phyloP scores from a whole-genome alignment of 1,140 invertebrate genomes.

The Tetramorium simillimum region DNA sequence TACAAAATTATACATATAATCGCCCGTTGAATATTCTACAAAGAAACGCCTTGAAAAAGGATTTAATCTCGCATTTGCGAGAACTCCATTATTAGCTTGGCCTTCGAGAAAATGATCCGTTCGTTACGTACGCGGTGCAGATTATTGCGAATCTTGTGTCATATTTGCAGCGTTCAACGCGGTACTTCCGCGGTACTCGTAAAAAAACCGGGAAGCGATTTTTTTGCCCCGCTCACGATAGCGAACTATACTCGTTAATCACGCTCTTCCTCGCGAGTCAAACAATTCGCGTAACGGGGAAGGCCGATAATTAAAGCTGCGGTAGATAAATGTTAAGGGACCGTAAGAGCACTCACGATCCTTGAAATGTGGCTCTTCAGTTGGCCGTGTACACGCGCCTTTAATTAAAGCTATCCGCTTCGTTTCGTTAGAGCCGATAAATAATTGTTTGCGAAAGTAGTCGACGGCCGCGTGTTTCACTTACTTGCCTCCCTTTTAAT shows the following conservation, averaged over 20 bases:
- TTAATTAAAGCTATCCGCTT: conserved; percentile 64
- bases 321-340: conserved; percentile 44
- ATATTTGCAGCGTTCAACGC: not conserved
- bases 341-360: not conserved
- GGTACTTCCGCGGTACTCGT: not conserved
- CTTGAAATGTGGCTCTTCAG: conserved; percentile 18
- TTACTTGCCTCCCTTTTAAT: conserved; percentile 36
- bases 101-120: conserved; percentile 1
- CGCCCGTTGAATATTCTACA: not conserved
- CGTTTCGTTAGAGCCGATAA: conserved; percentile 21
- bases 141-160: not conserved
- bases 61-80: conserved; percentile 2
- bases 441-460: conserved; percentile 48
- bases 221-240: not conserved
- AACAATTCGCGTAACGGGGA: conserved; percentile 13
- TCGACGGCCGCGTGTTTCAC: not conserved
- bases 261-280: conserved; percentile 9
- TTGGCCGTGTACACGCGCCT: conserved; percentile 38
- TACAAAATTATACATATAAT: not conserved
- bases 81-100: not conserved
- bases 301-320: conserved; percentile 39
- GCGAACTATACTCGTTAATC: conserved; percentile 21
- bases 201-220: conserved; percentile 9
- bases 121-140: not conserved
- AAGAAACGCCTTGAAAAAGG: not conserved